These are phyloP conservation scores for Euura saliciscinereae DNA, from an alignment of 1,140 invertebrate species.

Conservation along the genomic window DNA sequence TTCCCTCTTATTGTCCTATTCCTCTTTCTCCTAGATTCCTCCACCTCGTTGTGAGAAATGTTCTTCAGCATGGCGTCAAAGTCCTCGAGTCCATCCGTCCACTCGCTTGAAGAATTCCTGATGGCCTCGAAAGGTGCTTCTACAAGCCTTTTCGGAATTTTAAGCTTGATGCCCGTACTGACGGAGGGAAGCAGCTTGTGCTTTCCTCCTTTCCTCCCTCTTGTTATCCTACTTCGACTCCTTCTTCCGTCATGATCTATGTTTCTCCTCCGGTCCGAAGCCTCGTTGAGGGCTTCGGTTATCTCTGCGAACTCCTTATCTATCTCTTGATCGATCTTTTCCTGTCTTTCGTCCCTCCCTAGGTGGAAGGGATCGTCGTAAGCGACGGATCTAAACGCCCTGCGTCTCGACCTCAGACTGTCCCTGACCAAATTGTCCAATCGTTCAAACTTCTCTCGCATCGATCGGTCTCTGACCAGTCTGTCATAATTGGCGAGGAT, in stretches of 20 bases:
- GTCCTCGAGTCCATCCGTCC: background rate
- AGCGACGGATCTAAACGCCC: background rate
- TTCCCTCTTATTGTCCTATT: background rate
- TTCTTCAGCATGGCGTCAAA: background rate
- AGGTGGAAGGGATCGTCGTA: slow-evolving; percentile 10
- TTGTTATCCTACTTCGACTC: too few species aligned
- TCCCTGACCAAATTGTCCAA: background rate
- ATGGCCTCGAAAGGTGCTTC: background rate
- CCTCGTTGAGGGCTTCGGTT: slow-evolving; percentile 32
- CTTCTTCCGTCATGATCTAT: too few species aligned
- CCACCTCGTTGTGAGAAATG: background rate
- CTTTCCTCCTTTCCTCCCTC: too few species aligned
- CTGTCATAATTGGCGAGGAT: background rate
- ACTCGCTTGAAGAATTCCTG: background rate
- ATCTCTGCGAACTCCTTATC: slow-evolving; percentile 38
- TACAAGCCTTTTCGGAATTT: too few species aligned
- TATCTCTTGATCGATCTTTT: slow-evolving; percentile 34
- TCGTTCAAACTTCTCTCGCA: background rate
- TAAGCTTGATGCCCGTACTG: too few species aligned
- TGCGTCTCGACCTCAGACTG: background rate
- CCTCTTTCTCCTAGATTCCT: background rate
- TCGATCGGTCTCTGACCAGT: background rate
- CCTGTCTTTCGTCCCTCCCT: slow-evolving; percentile 5
- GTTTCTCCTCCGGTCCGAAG: background rate
- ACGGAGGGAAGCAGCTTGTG: too few species aligned